These are phyloP conservation scores for Pterostichus madidus DNA, from an alignment of 2,888 invertebrate species.

Conservation along the genomic window DNA sequence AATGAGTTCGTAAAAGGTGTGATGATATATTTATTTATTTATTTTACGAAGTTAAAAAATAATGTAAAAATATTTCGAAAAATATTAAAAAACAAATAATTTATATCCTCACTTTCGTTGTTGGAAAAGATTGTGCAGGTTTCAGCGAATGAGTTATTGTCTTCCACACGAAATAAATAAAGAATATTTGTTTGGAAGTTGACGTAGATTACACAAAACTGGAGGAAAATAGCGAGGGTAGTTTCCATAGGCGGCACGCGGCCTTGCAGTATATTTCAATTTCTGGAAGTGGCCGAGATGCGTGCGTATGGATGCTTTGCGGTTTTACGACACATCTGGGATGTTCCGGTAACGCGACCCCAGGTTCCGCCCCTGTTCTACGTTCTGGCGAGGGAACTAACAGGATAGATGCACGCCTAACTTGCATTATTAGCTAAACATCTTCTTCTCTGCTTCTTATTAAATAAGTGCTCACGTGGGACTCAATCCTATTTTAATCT, in stretches of 20 bases:
- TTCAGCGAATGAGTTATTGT: conserved; percentile 19
- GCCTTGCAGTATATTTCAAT: conserved; percentile 58
- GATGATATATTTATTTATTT: too few relatives aligned
- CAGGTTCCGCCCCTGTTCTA: conserved; percentile 37
- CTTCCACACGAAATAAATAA: conserved; percentile 26
- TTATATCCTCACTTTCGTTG: background rate
- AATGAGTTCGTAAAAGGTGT: too few relatives aligned
- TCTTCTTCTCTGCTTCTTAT: conserved; percentile 44
- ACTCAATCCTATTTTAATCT: conserved; percentile 21
- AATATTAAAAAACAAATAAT: conserved; percentile 29
- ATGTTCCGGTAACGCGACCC: conserved; percentile 56
- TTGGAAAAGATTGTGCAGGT: background rate
- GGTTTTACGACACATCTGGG: conserved; percentile 65
- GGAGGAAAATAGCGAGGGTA: conserved; percentile 51
- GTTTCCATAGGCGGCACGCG: conserved; percentile 11
- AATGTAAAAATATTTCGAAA: conserved; percentile 11
- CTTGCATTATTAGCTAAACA: conserved; percentile 45
- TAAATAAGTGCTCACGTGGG: conserved; percentile 27
- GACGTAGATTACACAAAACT: conserved; percentile 51
- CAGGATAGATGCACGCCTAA: conserved; percentile 31
- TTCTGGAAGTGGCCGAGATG: conserved; percentile 60
- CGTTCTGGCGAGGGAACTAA: conserved; percentile 12
- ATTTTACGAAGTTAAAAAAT: conserved; percentile 4
- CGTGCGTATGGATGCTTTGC: conserved; percentile 61
- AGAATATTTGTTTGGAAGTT: conserved; percentile 46